Base-by-base conservation (phyloP, 2,888 invertebrate species). In the Hyles lineata region DNA sequence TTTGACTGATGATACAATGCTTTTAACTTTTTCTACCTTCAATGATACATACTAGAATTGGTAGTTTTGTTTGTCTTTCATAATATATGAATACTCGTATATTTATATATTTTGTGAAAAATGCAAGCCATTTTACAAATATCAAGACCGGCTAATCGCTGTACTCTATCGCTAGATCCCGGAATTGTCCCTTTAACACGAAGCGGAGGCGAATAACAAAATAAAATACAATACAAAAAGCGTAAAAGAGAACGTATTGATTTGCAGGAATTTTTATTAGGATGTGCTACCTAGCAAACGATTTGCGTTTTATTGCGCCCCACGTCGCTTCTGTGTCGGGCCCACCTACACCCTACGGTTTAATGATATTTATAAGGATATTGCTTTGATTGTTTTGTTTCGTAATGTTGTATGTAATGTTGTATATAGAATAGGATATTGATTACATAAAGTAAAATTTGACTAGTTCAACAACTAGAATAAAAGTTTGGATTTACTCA, bases 181-280 rank as follows among this genome's bases (percentile, higher is more conserved):
- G 86, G 92, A 91, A 93, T 93, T 90, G 93, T 93, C 92, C 92
- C 93, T 92, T 92, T 92, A 92, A 91, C 91, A 91, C 92, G 90
- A 90, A 84, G 84, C 88, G 85, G 87, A 90, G 87, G 91, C 93
- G 90, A 89, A 90, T 89, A 92, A 92, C 92, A 92, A 90, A 92
- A 93, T 92, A 93, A 92, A 92, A 94, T 93, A 92, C 92, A 91
- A 92, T 92, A 91, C 89, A 92, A 93, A 92, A 92, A 92, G 92
- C 91, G 92, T 92, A 92, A 92, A 94, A 91, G 89, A 91, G 91
- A 92, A 92, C 90, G 90, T 94, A 95, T 94, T 95, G 94, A 95
- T 95, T 94, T 92, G 90, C 87, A 87, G 94, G 95, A 94, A 95
- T 95, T 95, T 95, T 94, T 95, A 95, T 95, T 95, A 94, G 94